A percentile compares a stretch with the other conserved stretches of the same genome.
phyloP scores from a whole-genome alignment of 2,113 vertebrate genomes.

The Stigmatopora nigra region DNA sequence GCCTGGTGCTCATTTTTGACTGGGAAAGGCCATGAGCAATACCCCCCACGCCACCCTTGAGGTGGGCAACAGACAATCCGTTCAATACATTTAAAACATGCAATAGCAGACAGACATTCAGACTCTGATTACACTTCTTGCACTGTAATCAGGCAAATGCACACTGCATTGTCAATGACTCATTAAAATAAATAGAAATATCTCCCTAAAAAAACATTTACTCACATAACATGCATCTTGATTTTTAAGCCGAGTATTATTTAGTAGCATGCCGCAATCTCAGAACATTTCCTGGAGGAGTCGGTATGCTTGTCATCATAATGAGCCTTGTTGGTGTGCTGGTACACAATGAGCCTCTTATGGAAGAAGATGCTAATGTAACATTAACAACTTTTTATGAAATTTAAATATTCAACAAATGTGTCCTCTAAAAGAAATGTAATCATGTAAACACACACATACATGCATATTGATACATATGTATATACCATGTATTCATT shows the following conservation, averaged over 20 bases:
- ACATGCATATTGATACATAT: too few species aligned
- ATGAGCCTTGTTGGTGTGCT: constrained; percentile 12
- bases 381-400: neutral
- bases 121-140: too few species aligned
- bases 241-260: constrained; percentile 37
- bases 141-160: too few species aligned
- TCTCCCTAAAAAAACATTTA: too few species aligned
- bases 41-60: too few species aligned
- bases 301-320: constrained; percentile 20
- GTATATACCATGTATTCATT: too few species aligned
- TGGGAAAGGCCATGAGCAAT: neutral
- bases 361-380: constrained; percentile 55
- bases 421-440: neutral
- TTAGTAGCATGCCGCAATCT: constrained; percentile 13
- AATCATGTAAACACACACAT: neutral
- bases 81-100: too few species aligned
- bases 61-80: too few species aligned
- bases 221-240: constrained; percentile 5
- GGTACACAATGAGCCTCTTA: constrained; percentile 46
- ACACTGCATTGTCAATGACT: too few species aligned
- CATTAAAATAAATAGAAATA: too few species aligned
- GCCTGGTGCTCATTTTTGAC: neutral
- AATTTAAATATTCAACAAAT: neutral
- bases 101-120: too few species aligned
- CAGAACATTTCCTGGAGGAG: constrained; percentile 16